Conservation (phyloP, 2,797 vertebrate species). For the Gymnothorax reevesii region DNA sequence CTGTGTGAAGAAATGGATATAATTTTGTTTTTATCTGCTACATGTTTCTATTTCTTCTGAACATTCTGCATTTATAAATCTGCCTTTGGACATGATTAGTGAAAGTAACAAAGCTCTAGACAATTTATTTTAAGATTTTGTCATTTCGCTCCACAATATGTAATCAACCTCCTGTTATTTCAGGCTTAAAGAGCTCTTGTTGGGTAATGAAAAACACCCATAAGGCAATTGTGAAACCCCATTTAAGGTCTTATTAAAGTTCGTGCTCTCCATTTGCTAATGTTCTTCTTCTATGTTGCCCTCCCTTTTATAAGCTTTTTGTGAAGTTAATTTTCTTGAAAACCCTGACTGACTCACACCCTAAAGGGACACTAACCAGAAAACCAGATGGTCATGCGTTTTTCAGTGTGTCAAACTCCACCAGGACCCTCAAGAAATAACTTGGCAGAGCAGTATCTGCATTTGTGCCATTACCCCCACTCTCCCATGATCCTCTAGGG, state of each 20-base stretch:
- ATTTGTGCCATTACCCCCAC: constrained; percentile 43
- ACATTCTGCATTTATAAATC: constrained; percentile 39
- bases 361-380: constrained; percentile 39
- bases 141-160: not conserved
- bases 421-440: constrained; percentile 21
- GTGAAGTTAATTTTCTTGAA: constrained; percentile 15
- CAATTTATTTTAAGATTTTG: not conserved
- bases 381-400: constrained; percentile 58
- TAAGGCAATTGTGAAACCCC: not conserved
- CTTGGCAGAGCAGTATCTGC: constrained; percentile 43
- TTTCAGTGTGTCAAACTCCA: constrained; percentile 41
- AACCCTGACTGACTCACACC: not conserved
- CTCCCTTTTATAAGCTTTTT: not conserved
- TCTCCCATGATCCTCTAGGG: constrained; percentile 39
- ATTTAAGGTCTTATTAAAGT: not conserved
- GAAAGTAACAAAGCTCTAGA: not conserved
- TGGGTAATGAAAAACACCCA: not conserved
- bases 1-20: not conserved
- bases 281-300: not conserved
- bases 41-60: constrained; percentile 25
- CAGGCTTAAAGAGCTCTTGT: not conserved
- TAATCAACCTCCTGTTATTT: not conserved
- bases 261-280: not conserved
- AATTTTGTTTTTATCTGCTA: constrained; percentile 28
- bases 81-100: constrained; percentile 31